phyloP scores from a whole-genome alignment of 2,797 vertebrate genomes.

The Enoplosus armatus region DNA sequence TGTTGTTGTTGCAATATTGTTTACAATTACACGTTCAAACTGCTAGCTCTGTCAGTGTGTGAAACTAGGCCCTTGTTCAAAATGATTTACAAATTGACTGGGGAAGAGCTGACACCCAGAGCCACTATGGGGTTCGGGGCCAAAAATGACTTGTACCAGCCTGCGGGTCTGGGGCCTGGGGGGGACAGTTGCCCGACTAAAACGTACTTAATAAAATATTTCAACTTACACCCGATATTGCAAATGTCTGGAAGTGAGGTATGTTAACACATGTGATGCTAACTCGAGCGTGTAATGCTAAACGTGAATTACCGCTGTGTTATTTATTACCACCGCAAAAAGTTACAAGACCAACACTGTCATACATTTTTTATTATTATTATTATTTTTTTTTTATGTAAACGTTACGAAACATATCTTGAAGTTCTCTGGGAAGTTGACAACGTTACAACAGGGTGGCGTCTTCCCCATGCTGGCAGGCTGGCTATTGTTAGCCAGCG shows the following conservation, averaged over 20 bases:
- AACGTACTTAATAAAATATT: neutral
- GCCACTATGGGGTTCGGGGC: neutral
- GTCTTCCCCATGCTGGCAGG: slow-evolving; percentile 37
- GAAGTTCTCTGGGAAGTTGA: slow-evolving; percentile 34
- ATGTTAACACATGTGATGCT: slow-evolving; percentile 14
- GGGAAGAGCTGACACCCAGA: neutral
- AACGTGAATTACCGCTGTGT: neutral
- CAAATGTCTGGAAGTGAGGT: neutral
- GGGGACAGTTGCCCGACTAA: neutral
- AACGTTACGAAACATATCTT: too few species aligned
- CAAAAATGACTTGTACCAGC: neutral
- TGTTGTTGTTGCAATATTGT: too few species aligned
- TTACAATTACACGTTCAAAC: too few species aligned
- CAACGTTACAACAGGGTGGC: slow-evolving; percentile 22
- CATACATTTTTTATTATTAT: too few species aligned
- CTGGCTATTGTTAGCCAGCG: slow-evolving; percentile 33
- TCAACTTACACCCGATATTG: neutral
- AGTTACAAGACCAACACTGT: too few species aligned
- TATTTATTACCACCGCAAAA: neutral
- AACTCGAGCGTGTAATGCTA: neutral
- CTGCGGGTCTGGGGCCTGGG: neutral
- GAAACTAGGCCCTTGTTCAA: neutral
- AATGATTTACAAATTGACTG: neutral
- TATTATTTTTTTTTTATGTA: too few species aligned
- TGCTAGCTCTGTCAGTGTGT: neutral